Base-by-base conservation (phyloP, 2,888 invertebrate species). In the Drosophila meridionalis region DNA sequence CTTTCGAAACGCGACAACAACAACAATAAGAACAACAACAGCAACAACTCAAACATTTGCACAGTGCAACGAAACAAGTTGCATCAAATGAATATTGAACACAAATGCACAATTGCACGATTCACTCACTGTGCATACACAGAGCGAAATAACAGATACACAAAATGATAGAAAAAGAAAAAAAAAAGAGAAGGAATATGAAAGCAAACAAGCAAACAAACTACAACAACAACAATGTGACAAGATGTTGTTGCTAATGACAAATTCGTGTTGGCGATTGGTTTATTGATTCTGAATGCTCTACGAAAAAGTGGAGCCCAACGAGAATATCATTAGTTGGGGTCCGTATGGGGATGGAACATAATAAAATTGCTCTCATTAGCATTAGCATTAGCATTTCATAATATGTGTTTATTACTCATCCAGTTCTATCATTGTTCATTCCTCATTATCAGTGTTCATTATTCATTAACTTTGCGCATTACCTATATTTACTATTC, bases 81-180 rank as follows among this genome's bases (percentile, higher is more conserved):
- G 86, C 83, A 90, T 74, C 56, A 74, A 80, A 85, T 81, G 67
- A 82, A 76, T 73, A 86, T 72, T 73, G 64, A 79, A 58, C 57
- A 55, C 64, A 71, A 63, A 70, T 65, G 56, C 81, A 76, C 81
- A 78, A 89, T 62, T 74, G 81, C 87, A 88, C 80, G 89, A 78
- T 59, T 78, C 78, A 57, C 57, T 78, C 78, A 57, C 61, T 70
- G 56, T 57, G 60, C 70, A 79, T 14, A 62, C 80, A 66, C 26
- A 5, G 57, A 34, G 45, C 20, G 40, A 36, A 65, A 59, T 50
- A 40, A 14, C 52, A 59, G 69, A 40, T 28, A 57, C 30, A n/a
- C 48, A 50, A 38, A 38, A 26, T 12, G 36, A 4, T 3, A 26
- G 56, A 7, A 12, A n/a, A 7, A 6, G 20, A 11, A 48, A 61